These are phyloP conservation scores for Drosophila bifasciata DNA, from an alignment of 1,140 invertebrate species.

Conservation along the genomic window DNA sequence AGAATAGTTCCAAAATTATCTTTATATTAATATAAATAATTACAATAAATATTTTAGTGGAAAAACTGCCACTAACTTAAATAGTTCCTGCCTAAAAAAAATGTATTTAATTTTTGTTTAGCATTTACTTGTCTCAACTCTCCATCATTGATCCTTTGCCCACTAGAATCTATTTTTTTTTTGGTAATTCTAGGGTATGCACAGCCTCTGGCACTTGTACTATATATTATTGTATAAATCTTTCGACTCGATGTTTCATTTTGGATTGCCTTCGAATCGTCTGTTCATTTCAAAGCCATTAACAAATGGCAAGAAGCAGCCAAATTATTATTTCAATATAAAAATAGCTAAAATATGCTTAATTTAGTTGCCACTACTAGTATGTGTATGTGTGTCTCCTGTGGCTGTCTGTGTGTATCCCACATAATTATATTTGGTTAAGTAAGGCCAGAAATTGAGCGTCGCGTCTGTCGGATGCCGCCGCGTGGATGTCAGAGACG, in stretches of 20 bases:
- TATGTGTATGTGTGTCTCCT: constrained; percentile 13
- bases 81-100: no score
- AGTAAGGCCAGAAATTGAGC: constrained; percentile 56
- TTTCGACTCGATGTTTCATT: constrained; percentile 36
- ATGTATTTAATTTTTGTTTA: no score
- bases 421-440: constrained; percentile 80
- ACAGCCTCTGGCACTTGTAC: neutral
- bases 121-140: no score
- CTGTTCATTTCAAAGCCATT: constrained; percentile 75
- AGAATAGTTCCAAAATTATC: neutral
- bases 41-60: no score
- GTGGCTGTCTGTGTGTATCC: constrained; percentile 52
- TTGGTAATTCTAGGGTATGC: no score
- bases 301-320: constrained; percentile 76
- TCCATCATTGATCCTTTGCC: no score
- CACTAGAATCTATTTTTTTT: no score
- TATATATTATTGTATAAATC: neutral
- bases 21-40: no score
- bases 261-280: constrained; percentile 21
- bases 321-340: constrained; percentile 68
- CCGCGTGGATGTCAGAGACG: constrained; percentile 67
- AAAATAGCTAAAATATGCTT: constrained; percentile 81
- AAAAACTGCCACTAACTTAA: no score
- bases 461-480: constrained; percentile 22
- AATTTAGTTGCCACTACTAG: constrained; percentile 61